phyloP scores from a whole-genome alignment of 2,797 vertebrate species.

The Micrastur ruficollis region DNA sequence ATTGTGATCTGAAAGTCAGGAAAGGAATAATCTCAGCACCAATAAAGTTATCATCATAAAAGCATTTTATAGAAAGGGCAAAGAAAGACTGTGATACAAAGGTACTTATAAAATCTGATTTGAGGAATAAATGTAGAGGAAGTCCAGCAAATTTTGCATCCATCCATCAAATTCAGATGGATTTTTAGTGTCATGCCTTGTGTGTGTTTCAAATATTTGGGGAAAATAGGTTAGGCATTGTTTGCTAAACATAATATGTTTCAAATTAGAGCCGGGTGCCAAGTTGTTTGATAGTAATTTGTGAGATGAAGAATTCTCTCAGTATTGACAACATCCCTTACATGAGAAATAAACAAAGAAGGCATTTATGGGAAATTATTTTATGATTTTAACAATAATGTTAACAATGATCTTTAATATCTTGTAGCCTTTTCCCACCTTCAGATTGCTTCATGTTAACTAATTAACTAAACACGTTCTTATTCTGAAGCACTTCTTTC shows the following conservation, averaged over 20 bases:
- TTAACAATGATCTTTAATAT: neutral
- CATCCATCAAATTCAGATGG: neutral
- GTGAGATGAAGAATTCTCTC: neutral
- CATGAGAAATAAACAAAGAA: neutral
- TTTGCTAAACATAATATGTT: neutral
- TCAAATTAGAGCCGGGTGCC: neutral
- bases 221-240: neutral
- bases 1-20: neutral
- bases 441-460: neutral
- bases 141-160: neutral
- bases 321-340: neutral
- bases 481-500: neutral
- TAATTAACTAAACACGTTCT: neutral
- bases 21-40: slow-evolving; percentile 1
- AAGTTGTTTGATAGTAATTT: neutral
- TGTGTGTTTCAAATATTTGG: neutral
- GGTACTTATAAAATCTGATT: neutral
- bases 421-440: neutral
- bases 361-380: neutral
- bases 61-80: neutral
- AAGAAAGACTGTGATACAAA: neutral
- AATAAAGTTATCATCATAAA: neutral
- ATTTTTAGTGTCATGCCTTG: neutral
- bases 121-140: neutral
- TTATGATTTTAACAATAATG: neutral